Conservation (phyloP, 2,113 vertebrate genomes). For the Lagopus leucura region DNA sequence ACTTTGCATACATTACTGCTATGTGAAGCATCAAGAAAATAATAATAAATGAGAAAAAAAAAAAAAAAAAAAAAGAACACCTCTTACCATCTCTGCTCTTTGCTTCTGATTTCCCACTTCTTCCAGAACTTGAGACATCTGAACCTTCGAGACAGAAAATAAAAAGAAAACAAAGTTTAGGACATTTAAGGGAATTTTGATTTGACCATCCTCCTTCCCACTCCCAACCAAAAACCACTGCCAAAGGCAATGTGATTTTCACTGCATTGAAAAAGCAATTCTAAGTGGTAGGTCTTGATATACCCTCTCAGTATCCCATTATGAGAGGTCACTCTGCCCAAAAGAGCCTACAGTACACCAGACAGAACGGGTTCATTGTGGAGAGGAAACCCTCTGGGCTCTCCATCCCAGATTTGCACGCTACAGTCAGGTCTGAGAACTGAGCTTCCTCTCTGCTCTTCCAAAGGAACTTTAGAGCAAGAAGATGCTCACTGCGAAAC, state of each 20-base stretch:
- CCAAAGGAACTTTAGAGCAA: background rate
- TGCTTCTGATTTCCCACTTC: constrained; percentile 87
- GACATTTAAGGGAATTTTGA: background rate
- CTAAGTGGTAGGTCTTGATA: fast-evolving
- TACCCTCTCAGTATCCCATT: background rate
- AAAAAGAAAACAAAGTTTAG: background rate
- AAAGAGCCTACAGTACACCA: background rate
- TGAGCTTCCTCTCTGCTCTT: background rate
- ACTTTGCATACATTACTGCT: background rate
- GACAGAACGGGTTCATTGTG: background rate
- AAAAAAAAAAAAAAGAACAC: background rate
- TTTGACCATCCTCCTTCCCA: background rate
- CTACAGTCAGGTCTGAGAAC: background rate
- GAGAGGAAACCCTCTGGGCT: background rate
- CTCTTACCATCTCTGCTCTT: constrained; percentile 88
- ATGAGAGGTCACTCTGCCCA: background rate
- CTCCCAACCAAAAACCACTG: background rate
- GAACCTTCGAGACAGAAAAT: constrained; percentile 77
- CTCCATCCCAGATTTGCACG: background rate
- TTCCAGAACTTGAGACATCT: constrained; percentile 88
- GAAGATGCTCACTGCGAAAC: background rate
- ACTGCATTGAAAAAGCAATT: background rate
- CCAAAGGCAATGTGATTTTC: background rate
- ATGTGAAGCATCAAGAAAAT: background rate
- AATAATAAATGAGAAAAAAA: too few species aligned